Percentiles rank a stretch among this genome's conserved stretches.
Evolutionary conservation across 1,140 invertebrate species (phyloP).

Genomic region (Drosophila trapezifrons): DNA sequence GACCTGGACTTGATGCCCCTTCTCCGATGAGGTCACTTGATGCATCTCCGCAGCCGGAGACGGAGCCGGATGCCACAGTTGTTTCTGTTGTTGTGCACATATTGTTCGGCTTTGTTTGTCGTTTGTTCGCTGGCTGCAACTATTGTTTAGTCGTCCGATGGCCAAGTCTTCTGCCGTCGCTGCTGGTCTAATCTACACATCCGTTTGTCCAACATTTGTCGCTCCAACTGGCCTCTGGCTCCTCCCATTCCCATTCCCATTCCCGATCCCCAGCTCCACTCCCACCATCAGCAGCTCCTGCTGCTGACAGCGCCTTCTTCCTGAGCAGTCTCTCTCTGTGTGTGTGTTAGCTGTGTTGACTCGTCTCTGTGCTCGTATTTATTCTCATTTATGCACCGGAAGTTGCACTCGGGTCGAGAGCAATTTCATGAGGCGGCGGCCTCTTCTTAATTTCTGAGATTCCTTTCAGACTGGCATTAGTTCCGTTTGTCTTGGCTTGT

Average conservation of each 20-base stretch:
- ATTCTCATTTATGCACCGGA: conserved; percentile 81
- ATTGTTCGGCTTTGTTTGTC: conserved; percentile 63
- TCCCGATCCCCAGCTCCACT: not conserved
- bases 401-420: conserved; percentile 64
- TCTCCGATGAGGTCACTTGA: conserved; percentile 67
- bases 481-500: conserved; percentile 70
- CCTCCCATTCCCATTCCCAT: not conserved
- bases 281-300: conserved; percentile 12
- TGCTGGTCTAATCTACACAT: conserved; percentile 74
- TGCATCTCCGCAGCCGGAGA: conserved; percentile 56
- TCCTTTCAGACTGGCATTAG: conserved; percentile 61
- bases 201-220: conserved; percentile 74
- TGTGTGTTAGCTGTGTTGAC: conserved; percentile 23
- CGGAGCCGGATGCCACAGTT: conserved; percentile 45
- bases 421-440: conserved; percentile 50
- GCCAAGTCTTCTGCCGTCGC: conserved; percentile 51
- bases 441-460: conserved; percentile 73
- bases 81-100: conserved; percentile 61
- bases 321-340: conserved; percentile 16
- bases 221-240: conserved; percentile 46
- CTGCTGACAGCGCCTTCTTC: conserved; percentile 64
- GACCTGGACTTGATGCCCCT: conserved; percentile 9
- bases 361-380: conserved; percentile 57
- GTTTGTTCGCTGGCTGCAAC: conserved; percentile 53
- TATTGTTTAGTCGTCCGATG: conserved; percentile 69